Evolutionary conservation across 37 sponge, comb jelly and placozoan species (phyloP).

Genomic region (Bolinopsis microptera): DNA sequence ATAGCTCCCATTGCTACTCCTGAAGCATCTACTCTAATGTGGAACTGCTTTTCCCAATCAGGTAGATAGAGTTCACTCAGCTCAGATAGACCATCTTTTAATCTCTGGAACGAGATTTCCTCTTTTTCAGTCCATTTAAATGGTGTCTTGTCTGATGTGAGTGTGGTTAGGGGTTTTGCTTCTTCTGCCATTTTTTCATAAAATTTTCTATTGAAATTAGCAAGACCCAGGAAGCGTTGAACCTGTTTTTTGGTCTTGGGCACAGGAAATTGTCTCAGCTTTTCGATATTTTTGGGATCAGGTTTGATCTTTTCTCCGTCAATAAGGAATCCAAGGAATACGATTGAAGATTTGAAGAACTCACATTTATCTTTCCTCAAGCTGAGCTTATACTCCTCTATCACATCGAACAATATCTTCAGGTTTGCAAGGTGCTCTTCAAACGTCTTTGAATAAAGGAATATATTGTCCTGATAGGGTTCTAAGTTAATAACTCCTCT

Average conservation of each 20-base stretch:
- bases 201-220: not conserved
- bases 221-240: not conserved
- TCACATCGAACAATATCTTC: not conserved
- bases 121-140: not conserved
- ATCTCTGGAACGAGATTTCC: not conserved
- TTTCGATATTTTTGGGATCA: not conserved
- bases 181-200: not conserved
- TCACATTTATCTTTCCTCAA: not conserved
- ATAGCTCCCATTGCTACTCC: not conserved
- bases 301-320: not conserved
- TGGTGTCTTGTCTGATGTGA: not conserved
- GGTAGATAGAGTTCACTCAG: not conserved
- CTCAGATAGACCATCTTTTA: not conserved
- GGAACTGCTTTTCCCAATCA: not conserved
- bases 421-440: not conserved
- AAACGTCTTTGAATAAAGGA: not conserved
- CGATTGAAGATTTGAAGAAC: not conserved
- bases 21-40: not conserved
- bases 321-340: not conserved
- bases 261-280: not conserved
- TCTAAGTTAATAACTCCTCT: not conserved
- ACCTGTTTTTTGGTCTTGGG: not conserved
- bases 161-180: not conserved
- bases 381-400: not conserved
- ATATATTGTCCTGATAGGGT: not conserved